Evolutionary conservation across 2,888 invertebrate species (phyloP), one percentile per base, ranked within the genome.

Genomic region (Tryphoninae sp.): DNA sequence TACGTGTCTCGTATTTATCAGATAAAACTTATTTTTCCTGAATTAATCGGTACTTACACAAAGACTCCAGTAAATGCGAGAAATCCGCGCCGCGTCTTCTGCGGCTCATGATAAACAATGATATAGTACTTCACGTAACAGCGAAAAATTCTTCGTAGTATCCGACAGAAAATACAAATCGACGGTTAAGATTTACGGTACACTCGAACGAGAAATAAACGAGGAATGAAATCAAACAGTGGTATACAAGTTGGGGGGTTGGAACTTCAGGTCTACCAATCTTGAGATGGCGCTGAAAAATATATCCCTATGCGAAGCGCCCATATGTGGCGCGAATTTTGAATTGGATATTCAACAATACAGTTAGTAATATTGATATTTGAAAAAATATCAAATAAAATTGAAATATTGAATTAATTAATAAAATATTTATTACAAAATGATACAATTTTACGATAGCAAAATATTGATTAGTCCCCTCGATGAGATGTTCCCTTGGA

Each of bases 71-170:
- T 59, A 71, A 59, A 33, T 71, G 49, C 2, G 73, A 75, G 55
- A 81, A 75, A 67, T 81, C 74, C 9, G 59, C 78, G 16, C 74
- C 59, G 11, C 81, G 75, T 67, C 78, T 74, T 71, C 81, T 64
- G 53, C 61, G 67, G 45, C 65, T 78, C 81, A 81, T 81, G 1
- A n/a, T 71, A 11, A 23, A 22, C 7, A 19, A 42, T 13, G 9
- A 9, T 59, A 4, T 11, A 16, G 22, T 23, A 49, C 1, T 40
- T 62, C 55, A 55, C 19, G 55, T 7, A 55, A 55, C 6, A 45
- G 13, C 11, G 3, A 55, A 55, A 19, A 19, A 55, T 65, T 45
- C 8, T 45, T 59, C 33, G n/a, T 73, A 16, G 9, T 8, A 42
- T 16, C 1, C 40, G 55, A 69, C 64, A 64, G 45, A 45, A 51